These are phyloP conservation scores for Boloria euphrosyne DNA, from an alignment of 2,888 invertebrate species.

Conservation along the genomic window DNA sequence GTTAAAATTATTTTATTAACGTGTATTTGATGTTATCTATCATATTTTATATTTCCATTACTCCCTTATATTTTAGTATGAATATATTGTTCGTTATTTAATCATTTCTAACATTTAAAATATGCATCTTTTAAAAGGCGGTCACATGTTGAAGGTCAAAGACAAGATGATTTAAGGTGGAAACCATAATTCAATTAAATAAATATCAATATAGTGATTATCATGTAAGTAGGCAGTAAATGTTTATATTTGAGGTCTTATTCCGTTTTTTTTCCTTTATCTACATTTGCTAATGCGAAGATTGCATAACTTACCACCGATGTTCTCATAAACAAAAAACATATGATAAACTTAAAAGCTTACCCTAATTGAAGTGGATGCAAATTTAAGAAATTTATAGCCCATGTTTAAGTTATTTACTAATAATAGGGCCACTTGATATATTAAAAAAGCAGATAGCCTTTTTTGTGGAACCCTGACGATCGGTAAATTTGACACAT, in stretches of 20 bases:
- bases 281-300: constrained; percentile 17
- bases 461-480: constrained; percentile 58
- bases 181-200: constrained; percentile 1
- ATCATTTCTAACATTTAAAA: too few species aligned
- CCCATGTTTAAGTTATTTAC: constrained; percentile 59
- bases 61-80: too few species aligned
- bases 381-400: constrained; percentile 70
- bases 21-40: background rate
- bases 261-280: background rate
- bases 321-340: constrained; percentile 12
- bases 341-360: constrained; percentile 45
- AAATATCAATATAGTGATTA: background rate
- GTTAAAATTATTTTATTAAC: background rate
- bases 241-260: background rate
- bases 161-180: constrained; percentile 29
- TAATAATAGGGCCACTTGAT: constrained; percentile 34
- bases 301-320: constrained; percentile 38
- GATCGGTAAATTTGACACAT: constrained; percentile 42
- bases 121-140: constrained; percentile 46
- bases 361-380: constrained; percentile 70
- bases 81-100: too few species aligned
- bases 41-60: background rate
- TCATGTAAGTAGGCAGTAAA: background rate
- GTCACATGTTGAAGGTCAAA: constrained; percentile 77
- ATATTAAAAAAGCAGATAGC: constrained; percentile 40